phyloP scores from a whole-genome alignment of 2,113 vertebrate genomes.

The Acrocephalus arundinaceus region DNA sequence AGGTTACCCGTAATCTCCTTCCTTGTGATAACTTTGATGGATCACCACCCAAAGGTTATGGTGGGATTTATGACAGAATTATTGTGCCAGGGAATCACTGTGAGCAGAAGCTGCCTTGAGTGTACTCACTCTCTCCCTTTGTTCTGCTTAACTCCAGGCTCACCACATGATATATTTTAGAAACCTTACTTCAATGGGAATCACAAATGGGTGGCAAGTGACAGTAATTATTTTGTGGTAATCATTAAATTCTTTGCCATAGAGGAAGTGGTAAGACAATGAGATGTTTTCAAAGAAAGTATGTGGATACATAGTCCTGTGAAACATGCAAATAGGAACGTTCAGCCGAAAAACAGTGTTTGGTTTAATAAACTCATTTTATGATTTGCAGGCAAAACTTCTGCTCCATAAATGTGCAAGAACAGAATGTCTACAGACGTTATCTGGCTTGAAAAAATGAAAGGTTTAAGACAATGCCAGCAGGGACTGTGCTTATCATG shows the following conservation, averaged over 20 bases:
- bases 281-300: not conserved
- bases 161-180: not conserved
- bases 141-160: not conserved
- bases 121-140: not conserved
- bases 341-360: not conserved
- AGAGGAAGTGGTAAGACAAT: slow-evolving; percentile 17
- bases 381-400: not conserved
- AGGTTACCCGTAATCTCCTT: not conserved
- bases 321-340: not conserved
- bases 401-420: not conserved
- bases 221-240: slow-evolving; percentile 31
- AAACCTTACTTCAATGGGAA: not conserved
- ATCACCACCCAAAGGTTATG: not conserved
- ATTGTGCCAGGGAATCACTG: not conserved
- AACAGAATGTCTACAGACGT: not conserved
- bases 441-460: not conserved
- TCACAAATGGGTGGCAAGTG: not conserved
- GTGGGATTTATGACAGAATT: not conserved
- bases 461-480: not conserved
- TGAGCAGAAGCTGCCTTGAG: rapidly evolving
- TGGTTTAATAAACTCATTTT: not conserved
- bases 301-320: not conserved
- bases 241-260: not conserved
- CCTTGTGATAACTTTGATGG: not conserved
- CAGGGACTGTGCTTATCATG: not conserved